phyloP scores from a whole-genome alignment of 64 coral and sea anemone species.

The Stylophora pistillata region DNA sequence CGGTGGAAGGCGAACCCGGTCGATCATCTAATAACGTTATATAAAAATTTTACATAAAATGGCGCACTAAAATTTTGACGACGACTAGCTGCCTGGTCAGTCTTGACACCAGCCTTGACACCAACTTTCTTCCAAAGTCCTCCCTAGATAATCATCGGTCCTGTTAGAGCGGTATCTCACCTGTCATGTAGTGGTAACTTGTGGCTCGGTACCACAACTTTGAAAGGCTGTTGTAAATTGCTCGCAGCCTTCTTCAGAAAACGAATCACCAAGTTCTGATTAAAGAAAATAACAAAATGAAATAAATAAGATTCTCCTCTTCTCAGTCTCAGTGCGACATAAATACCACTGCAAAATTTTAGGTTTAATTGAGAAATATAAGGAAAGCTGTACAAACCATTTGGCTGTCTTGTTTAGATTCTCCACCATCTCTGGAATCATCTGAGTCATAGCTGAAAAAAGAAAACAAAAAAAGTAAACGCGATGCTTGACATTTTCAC shows the following conservation, averaged over 20 bases:
- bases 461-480: neutral
- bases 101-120: no score
- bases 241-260: conserved; percentile 93
- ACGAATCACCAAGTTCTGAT: conserved; percentile 92
- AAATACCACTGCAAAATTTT: no score
- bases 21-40: no score
- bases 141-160: no score
- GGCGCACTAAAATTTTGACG: no score
- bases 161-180: conserved; percentile 30
- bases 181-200: conserved; percentile 91
- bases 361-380: no score
- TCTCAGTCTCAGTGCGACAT: no score
- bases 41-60: no score
- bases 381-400: conserved; percentile 52
- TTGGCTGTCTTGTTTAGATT: conserved; percentile 79
- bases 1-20: no score
- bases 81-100: no score
- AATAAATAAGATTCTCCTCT: no score
- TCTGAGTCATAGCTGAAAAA: conserved; percentile 79
- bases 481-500: neutral
- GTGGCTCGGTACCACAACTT: conserved; percentile 87
- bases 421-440: conserved; percentile 49
- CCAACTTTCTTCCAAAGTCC: no score
- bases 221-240: conserved; percentile 94
- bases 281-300: neutral